Conservation (phyloP, 2,888 invertebrate genomes). For the Arctia plantaginis region DNA sequence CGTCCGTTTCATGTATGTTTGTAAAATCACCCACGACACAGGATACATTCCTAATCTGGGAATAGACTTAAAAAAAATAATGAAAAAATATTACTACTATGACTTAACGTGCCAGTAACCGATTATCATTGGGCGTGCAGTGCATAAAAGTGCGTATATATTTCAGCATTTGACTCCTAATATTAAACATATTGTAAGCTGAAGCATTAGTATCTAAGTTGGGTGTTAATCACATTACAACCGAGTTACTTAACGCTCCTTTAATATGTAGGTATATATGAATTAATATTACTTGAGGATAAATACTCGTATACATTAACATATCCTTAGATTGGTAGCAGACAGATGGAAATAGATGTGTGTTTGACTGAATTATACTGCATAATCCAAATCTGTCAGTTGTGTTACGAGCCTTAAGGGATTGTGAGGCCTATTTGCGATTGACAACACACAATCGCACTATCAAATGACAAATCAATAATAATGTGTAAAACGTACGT, state of each 20-base stretch:
- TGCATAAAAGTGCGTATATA: neutral
- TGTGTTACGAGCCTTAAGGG: slow-evolving; percentile 16
- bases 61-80: too few species aligned
- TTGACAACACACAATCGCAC: slow-evolving; percentile 24
- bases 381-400: slow-evolving; percentile 14
- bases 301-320: too few species aligned
- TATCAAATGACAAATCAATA: neutral
- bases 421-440: slow-evolving; percentile 17
- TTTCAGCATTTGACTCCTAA: neutral
- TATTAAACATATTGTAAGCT: neutral
- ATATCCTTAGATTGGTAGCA: neutral
- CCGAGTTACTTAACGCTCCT: too few species aligned
- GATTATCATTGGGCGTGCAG: too few species aligned
- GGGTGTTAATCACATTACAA: neutral
- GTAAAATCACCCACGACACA: too few species aligned
- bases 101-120: too few species aligned
- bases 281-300: too few species aligned
- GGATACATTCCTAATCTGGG: too few species aligned
- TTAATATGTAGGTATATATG: too few species aligned
- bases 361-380: slow-evolving; percentile 12
- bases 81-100: too few species aligned
- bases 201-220: neutral
- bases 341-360: slow-evolving; percentile 3
- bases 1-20: too few species aligned
- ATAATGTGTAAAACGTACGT: neutral